Evolutionary conservation across 1,140 invertebrate species (phyloP).

Genomic region (Radopholus similis): DNA sequence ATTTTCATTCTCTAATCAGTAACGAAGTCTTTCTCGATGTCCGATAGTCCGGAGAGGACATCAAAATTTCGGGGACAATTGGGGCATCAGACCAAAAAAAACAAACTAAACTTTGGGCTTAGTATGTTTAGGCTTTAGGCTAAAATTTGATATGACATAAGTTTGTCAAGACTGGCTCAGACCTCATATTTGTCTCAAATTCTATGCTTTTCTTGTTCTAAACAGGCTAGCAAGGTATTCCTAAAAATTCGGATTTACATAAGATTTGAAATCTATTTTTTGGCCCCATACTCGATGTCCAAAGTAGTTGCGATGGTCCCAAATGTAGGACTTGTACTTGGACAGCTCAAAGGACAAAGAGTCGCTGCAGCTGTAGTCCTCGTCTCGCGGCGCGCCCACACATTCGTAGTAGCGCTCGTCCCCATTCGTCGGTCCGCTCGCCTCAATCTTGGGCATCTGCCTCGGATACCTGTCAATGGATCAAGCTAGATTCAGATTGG

Average conservation of each 20-base stretch:
- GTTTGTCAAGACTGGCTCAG: background rate
- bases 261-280: background rate
- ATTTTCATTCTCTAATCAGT: no score
- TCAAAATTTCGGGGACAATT: no score
- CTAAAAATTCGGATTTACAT: background rate
- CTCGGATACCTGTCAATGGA: slow-evolving; percentile 36
- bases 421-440: background rate
- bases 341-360: slow-evolving; percentile 29
- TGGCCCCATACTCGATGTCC: slow-evolving; percentile 37
- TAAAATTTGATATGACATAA: background rate
- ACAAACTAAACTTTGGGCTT: background rate
- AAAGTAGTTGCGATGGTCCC: slow-evolving; percentile 44
- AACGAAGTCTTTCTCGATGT: no score
- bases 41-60: no score
- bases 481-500: background rate
- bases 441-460: slow-evolving; percentile 25
- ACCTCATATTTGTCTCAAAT: background rate
- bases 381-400: slow-evolving; percentile 32
- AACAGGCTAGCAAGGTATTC: background rate
- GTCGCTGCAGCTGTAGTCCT: slow-evolving; percentile 40
- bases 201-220: background rate
- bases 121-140: background rate
- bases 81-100: no score
- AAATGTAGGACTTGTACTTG: slow-evolving; percentile 36
- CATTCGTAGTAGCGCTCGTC: slow-evolving; percentile 33